Base-by-base conservation (phyloP, 1,140 invertebrate species). In the Homarus americanus region DNA sequence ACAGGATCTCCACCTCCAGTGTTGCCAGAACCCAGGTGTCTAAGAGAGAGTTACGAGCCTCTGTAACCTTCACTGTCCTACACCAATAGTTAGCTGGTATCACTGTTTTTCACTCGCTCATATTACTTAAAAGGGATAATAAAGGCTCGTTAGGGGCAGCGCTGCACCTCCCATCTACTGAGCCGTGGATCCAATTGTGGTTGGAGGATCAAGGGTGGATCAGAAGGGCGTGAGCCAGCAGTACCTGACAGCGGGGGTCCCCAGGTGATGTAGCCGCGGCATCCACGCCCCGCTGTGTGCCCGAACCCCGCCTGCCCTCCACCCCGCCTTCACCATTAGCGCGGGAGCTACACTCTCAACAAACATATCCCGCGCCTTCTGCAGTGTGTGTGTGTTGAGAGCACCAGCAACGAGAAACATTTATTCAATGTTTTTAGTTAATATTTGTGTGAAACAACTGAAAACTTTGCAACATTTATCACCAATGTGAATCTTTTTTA, bases 251-350 rank as follows among this genome's bases (percentile, higher is more conserved):
- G 87, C 79, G 24, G 44, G 87, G 87, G 66, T 36, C 49, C 28
- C 79, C 36, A 49, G 87, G 79, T 89, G 87, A 89, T 89, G 87
- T 82, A 89, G 87, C 63, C 66, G 63, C 53, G 58, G 40, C 87
- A 82, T 82, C 87, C 63, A 89, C 87, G 32, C 63, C 87, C 87
- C 66, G 87, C 87, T 89, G 87, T 36, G 87, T n/a, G 20, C 78
- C 20, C 80, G 17, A 38, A n/a, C 80, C 80, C 53, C 20, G 53
- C 82, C 63, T 72, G 63, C 34, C 69, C 28, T 73, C 82, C 82
- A 17, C 66, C 5, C 17, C 12, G 32, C 28, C 82, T 49, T 32
- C 82, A 41, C 58, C 66, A 82, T 82, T 41, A 82, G 44, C 44
- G 44, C 44, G 12, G 44, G 44, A 49, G 44, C 44, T 49, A 58